Conservation (phyloP, 2,888 invertebrate species). For the Anoncus sp. region DNA sequence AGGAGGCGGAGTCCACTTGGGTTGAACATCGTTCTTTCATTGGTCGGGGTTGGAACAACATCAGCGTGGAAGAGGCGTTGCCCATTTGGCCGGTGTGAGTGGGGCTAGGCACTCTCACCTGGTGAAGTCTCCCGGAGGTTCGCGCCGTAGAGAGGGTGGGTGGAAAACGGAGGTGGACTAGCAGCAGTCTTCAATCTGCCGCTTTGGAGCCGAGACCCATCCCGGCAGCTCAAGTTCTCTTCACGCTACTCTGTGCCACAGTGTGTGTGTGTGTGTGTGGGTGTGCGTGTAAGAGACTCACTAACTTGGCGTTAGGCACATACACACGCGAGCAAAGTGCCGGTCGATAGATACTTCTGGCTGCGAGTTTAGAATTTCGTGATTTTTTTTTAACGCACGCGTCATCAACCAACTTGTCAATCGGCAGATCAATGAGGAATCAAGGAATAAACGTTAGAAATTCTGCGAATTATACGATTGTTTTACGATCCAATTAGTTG, state of each 20-base stretch:
- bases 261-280: too few species aligned
- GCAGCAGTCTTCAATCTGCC: slow-evolving; percentile 79
- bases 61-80: slow-evolving; percentile 49
- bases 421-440: not conserved
- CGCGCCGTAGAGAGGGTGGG: slow-evolving; percentile 64
- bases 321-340: slow-evolving; percentile 49
- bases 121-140: slow-evolving; percentile 37
- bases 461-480: too few species aligned
- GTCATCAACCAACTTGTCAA: not conserved
- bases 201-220: slow-evolving; percentile 76
- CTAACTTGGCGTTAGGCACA: too few species aligned
- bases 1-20: slow-evolving; percentile 44
- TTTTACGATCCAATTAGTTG: too few species aligned
- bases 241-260: slow-evolving; percentile 69
- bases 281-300: too few species aligned
- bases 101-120: slow-evolving; percentile 55
- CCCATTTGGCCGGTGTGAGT: not conserved
- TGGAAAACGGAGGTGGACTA: slow-evolving; percentile 73
- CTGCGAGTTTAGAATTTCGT: too few species aligned
- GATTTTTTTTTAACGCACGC: too few species aligned
- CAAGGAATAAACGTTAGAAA: too few species aligned
- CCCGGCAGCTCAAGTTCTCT: slow-evolving; percentile 66
- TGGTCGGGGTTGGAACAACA: too few species aligned
- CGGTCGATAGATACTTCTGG: too few species aligned
- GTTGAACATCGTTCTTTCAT: slow-evolving; percentile 12